These are phyloP conservation scores for Odontocerum albicorne DNA, from an alignment of 2,888 invertebrate genomes.

Conservation along the genomic window DNA sequence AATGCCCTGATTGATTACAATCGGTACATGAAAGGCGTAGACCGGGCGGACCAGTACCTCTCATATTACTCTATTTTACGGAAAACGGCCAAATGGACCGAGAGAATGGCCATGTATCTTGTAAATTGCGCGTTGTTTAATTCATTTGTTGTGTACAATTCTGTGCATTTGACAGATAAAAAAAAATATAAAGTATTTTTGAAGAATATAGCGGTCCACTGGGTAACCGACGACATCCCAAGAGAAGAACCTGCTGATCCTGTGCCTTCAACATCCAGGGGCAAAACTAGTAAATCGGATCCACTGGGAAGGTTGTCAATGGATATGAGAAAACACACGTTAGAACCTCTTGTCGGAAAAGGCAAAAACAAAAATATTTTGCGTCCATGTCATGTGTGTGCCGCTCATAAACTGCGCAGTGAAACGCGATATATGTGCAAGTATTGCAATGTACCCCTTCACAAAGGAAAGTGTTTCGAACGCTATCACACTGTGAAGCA, in stretches of 20 bases:
- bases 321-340: conserved; percentile 10
- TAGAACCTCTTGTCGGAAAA: too few relatives aligned
- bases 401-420: conserved; percentile 29
- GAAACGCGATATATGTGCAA: conserved; percentile 30
- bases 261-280: conserved; percentile 10
- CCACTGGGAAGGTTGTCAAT: background rate
- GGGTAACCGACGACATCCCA: background rate
- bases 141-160: conserved; percentile 22
- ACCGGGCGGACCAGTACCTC: conserved; percentile 35
- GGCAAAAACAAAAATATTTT: conserved; percentile 21
- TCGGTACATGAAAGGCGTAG: conserved; percentile 36
- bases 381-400: conserved; percentile 35
- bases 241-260: background rate
- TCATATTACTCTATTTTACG: conserved; percentile 32
- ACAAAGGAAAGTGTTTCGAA: conserved; percentile 6
- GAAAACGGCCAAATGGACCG: conserved; percentile 22
- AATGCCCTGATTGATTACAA: conserved; percentile 35
- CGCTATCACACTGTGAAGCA: too few relatives aligned
- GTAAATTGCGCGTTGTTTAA: conserved; percentile 27
- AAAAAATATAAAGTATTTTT: conserved; percentile 12
- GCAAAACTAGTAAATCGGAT: background rate
- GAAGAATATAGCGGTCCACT: background rate
- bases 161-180: conserved; percentile 27
- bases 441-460: conserved; percentile 31
- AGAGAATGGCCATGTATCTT: conserved; percentile 12